These are phyloP conservation scores for Platycercus adscitus DNA, from an alignment of 2,113 vertebrate genomes.

Conservation along the genomic window DNA sequence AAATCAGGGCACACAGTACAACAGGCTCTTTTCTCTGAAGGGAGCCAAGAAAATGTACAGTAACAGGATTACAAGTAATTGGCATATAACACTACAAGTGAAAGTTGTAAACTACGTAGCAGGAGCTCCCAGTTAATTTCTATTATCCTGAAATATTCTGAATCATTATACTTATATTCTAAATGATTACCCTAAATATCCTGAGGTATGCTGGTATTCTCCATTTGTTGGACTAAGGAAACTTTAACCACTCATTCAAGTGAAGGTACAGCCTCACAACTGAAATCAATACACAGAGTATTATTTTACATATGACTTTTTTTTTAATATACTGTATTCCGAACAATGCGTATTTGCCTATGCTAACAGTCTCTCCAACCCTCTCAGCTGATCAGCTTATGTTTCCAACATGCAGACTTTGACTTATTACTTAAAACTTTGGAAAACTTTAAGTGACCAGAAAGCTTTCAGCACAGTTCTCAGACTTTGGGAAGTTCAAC, in stretches of 20 bases:
- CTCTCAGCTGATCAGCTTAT: not conserved
- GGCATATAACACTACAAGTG: not conserved
- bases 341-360: not conserved
- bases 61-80: not conserved
- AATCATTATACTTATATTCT: not conserved
- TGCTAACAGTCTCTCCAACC: not conserved
- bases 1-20: accelerated
- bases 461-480: not conserved
- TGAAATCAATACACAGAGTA: not conserved
- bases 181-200: not conserved
- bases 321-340: not conserved
- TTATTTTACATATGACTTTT: not conserved
- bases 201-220: not conserved
- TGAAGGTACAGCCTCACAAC: not conserved
- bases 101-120: not conserved
- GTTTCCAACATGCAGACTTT: not conserved
- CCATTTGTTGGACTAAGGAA: not conserved
- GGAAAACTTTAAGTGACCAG: not conserved
- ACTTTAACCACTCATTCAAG: not conserved
- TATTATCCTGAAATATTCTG: not conserved
- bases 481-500: not conserved
- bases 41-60: not conserved
- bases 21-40: not conserved
- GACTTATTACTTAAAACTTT: not conserved
- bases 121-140: not conserved